phyloP scores from a whole-genome alignment of 2,113 vertebrate genomes.

The Trichomycterus rosablanca region DNA sequence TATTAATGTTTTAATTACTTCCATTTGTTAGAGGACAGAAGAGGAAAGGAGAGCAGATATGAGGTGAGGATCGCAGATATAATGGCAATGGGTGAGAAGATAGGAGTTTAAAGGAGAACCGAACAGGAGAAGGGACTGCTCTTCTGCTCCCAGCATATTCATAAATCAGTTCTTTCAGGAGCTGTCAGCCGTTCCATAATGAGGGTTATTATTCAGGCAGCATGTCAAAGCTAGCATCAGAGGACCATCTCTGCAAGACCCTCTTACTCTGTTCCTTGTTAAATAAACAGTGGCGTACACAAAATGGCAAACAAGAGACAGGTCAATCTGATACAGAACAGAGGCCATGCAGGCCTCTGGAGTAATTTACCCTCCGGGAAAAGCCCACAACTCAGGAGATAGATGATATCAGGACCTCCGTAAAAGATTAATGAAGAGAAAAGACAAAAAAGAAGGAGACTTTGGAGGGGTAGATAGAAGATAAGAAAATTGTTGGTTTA shows the following conservation, averaged over 20 bases:
- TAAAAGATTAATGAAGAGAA: conserved; percentile 77
- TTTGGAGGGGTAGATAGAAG: conserved; percentile 35
- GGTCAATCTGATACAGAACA: conserved; percentile 97
- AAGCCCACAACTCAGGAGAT: conserved; percentile 85
- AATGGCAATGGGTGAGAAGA: conserved; percentile 36
- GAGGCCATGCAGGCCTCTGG: conserved; percentile 93
- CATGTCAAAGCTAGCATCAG: conserved; percentile 99
- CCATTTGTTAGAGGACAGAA: not conserved
- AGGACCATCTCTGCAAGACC: conserved; percentile 86
- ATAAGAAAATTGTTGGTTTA: not conserved
- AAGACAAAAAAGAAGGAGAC: conserved; percentile 24
- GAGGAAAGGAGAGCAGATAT: not conserved
- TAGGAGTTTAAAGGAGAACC: conserved; percentile 43
- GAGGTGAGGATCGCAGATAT: not conserved
- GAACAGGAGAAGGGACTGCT: conserved; percentile 62
- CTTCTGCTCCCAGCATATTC: conserved; percentile 84
- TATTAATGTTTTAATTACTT: too few relatives aligned
- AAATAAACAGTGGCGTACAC: conserved; percentile 99
- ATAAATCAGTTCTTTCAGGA: conserved; percentile 99
- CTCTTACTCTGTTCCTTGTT: conserved; percentile 99
- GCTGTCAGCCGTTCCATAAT: conserved; percentile 98
- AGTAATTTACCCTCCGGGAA: conserved; percentile 98
- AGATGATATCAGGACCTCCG: conserved; percentile 87
- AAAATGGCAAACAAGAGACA: conserved; percentile 99
- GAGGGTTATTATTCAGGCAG: conserved; percentile 99